phyloP scores from a whole-genome alignment of 2,888 invertebrate genomes.

The Melipona beecheii region DNA sequence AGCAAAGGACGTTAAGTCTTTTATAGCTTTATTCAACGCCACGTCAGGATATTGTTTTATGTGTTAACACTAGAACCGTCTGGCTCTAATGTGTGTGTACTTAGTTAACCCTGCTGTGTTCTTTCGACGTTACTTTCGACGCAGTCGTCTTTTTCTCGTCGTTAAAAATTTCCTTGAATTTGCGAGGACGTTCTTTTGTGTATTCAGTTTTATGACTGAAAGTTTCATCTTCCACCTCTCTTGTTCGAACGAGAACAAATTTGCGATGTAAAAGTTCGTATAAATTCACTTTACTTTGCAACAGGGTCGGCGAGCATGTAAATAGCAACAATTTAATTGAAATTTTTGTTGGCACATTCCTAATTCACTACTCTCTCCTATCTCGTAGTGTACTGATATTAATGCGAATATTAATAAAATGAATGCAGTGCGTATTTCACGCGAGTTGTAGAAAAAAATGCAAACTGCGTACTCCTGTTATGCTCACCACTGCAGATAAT shows the following conservation, averaged over 20 bases:
- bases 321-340: not conserved
- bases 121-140: not conserved
- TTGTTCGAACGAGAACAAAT: not conserved
- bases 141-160: not conserved
- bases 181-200: not conserved
- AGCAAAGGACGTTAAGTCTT: conserved; percentile 1
- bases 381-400: not conserved
- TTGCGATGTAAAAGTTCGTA: not conserved
- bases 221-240: not conserved
- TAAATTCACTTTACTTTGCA: not conserved
- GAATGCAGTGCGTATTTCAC: not conserved
- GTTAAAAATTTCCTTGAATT: not conserved
- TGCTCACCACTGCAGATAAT: not conserved
- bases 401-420: not conserved
- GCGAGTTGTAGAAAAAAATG: not conserved
- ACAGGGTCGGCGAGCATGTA: not conserved
- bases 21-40: conserved; percentile 2
- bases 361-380: not conserved
- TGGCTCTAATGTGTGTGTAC: not conserved
- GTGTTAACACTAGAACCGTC: not conserved
- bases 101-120: not conserved
- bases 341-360: not conserved
- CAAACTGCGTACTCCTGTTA: not conserved
- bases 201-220: not conserved
- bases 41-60: not conserved